A percentile compares a stretch with the other conserved stretches of the same genome.
These are phyloP conservation scores for Misgurnus mizolepis DNA, from an alignment of 2,113 vertebrate species.

Conservation along the genomic window DNA sequence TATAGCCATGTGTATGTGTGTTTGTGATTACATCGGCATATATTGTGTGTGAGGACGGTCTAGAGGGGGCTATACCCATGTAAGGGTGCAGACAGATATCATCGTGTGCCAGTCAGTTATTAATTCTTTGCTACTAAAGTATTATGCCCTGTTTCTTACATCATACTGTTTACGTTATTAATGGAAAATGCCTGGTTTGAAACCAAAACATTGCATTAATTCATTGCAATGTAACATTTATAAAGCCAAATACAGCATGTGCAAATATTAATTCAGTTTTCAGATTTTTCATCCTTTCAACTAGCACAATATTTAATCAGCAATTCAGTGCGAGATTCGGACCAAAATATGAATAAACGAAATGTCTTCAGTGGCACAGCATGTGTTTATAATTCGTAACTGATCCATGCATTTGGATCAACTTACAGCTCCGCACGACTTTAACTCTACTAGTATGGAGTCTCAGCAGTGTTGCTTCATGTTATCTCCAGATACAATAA, in stretches of 20 bases:
- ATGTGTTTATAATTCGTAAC: not conserved
- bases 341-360: not conserved
- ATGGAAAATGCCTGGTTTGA: slow-evolving; percentile 1
- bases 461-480: slow-evolving; percentile 2
- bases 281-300: not conserved
- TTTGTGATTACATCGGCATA: not conserved
- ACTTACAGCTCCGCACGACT: not conserved
- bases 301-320: too few relatives aligned
- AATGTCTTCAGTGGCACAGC: not conserved
- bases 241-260: not conserved
- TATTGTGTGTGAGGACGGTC: not conserved
- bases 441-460: slow-evolving; percentile 17
- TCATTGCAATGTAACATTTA: slow-evolving; percentile 22
- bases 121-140: not conserved
- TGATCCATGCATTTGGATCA: slow-evolving; percentile 11
- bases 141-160: not conserved
- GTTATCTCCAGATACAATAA: slow-evolving; percentile 5
- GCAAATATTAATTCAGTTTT: not conserved
- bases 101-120: slow-evolving; percentile 5
- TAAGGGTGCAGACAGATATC: slow-evolving; percentile 2
- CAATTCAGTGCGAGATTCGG: too few relatives aligned
- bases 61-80: not conserved
- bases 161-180: slow-evolving; percentile 14
- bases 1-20: not conserved
- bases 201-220: not conserved